Evolutionary conservation across 2,888 invertebrate genomes (phyloP), one percentile per base, ranked within the genome.

Genomic region (Scotopteryx bipunctaria): DNA sequence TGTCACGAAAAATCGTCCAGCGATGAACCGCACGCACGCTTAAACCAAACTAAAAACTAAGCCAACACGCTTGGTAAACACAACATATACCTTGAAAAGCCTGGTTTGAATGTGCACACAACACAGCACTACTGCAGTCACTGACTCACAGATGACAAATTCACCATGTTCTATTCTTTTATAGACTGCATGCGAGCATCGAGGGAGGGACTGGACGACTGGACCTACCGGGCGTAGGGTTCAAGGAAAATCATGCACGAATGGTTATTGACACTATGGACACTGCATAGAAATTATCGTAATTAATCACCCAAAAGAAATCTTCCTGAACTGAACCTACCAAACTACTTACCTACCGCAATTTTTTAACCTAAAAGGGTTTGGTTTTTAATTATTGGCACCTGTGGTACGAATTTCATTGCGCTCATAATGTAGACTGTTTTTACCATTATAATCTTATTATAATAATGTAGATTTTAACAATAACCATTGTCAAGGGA

Each of bases 91-190:
- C 86, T 86, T 83, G 71, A 69, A 70, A 44, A 58, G 54, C 47
- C 43, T 53, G 36, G 48, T 76, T 59, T 69, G 71, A 75, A 72
- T 70, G 67, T 69, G 68, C 68, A 82, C 87, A 86, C 86, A 84
- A 88, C 86, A 87, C 88, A 73, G 71, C 86, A 86, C 88, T 80
- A 75, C 84, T 78, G 81, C 79, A 83, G 73, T 63, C 81, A 86
- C 87, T 78, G 73, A 82, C 76, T 72, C 79, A 87, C 82, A 82
- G 84, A 83, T 86, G 83, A 77, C 82, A 79, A 73, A 67, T 70
- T 66, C 66, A 63, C 70, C 71, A 64, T 73, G 71, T 61, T 69
- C 68, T 80, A 83, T 86, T 79, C 86, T 89, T 88, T 78, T 89
- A 89, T 89, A 89, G 82, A 86, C 75, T 83, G 84, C 79, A 82